Percentiles rank a stretch among this genome's conserved stretches.
Conservation (phyloP, 2,888 invertebrate species). For the Hydraecia micacea region DNA sequence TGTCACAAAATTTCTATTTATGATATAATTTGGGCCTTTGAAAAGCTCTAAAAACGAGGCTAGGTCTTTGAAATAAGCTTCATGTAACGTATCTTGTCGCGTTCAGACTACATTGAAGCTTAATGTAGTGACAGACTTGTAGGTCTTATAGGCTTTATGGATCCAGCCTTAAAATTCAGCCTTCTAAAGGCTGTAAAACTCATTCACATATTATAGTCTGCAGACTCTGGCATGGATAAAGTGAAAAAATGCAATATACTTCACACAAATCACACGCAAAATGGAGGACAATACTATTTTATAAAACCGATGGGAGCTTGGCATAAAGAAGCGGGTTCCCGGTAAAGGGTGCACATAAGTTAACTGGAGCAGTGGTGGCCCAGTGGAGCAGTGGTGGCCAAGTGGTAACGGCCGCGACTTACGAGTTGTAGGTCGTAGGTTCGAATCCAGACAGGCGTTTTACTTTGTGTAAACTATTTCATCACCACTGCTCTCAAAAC, state of each 20-base stretch:
- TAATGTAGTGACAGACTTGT: slow-evolving; percentile 19
- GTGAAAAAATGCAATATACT: too few relatives aligned
- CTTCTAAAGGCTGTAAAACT: slow-evolving; percentile 3
- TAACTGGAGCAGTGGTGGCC: too few relatives aligned
- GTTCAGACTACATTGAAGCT: slow-evolving; percentile 35
- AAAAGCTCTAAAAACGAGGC: not conserved
- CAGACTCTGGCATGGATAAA: not conserved
- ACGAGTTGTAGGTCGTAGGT: too few relatives aligned
- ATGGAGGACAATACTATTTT: not conserved
- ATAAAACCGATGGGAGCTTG: not conserved
- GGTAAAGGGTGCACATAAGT: too few relatives aligned
- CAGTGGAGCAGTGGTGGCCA: too few relatives aligned
- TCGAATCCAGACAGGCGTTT: too few relatives aligned
- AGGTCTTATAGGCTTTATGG: not conserved
- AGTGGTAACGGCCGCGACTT: too few relatives aligned
- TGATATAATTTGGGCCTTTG: not conserved
- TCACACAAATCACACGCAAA: not conserved
- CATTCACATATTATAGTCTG: slow-evolving; percentile 2
- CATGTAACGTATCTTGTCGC: slow-evolving; percentile 11
- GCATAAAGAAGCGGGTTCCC: too few relatives aligned
- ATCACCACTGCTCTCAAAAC: too few relatives aligned
- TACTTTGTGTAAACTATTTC: too few relatives aligned
- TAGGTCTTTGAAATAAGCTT: slow-evolving; percentile 3
- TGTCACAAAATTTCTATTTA: not conserved
- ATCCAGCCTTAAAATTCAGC: not conserved